Conservation (phyloP, 2,888 invertebrate species). For the Chydorus sphaericus region DNA sequence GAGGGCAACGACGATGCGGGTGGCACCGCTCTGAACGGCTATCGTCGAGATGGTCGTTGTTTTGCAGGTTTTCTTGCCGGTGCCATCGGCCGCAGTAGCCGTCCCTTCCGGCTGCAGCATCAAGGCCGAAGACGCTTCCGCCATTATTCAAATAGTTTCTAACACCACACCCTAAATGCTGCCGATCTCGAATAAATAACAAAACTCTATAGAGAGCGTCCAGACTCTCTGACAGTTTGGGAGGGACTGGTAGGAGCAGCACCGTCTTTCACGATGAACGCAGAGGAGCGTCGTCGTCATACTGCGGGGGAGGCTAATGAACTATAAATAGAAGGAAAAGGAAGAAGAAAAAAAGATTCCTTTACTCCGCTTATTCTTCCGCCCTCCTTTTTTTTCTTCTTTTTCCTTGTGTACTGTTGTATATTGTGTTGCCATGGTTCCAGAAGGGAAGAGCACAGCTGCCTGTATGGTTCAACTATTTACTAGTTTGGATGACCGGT, state of each 20-base stretch:
- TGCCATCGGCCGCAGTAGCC: too few species aligned
- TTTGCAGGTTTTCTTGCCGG: too few species aligned
- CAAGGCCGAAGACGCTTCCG: not conserved
- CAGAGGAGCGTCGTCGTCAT: not conserved
- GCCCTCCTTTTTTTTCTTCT: too few species aligned
- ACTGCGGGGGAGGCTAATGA: not conserved
- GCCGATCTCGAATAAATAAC: not conserved
- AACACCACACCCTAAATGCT: too few species aligned
- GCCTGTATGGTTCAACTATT: too few species aligned
- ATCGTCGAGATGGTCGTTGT: constrained; percentile 81
- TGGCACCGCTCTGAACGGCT: constrained; percentile 71
- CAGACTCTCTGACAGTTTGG: constrained; percentile 3
- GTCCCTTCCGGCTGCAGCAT: not conserved
- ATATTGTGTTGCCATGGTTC: too few species aligned
- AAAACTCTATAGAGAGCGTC: not conserved
- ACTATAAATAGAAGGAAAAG: not conserved
- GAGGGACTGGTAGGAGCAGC: not conserved
- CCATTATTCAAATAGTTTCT: too few species aligned
- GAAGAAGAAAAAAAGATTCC: not conserved
- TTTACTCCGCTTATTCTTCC: too few species aligned
- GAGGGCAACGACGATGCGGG: constrained; percentile 72
- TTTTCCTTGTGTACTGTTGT: too few species aligned
- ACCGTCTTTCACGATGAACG: not conserved
- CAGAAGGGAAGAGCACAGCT: too few species aligned
- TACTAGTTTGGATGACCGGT: too few species aligned